phyloP scores from a whole-genome alignment of 2,888 invertebrate species.

The Chrysodeixis includens region DNA sequence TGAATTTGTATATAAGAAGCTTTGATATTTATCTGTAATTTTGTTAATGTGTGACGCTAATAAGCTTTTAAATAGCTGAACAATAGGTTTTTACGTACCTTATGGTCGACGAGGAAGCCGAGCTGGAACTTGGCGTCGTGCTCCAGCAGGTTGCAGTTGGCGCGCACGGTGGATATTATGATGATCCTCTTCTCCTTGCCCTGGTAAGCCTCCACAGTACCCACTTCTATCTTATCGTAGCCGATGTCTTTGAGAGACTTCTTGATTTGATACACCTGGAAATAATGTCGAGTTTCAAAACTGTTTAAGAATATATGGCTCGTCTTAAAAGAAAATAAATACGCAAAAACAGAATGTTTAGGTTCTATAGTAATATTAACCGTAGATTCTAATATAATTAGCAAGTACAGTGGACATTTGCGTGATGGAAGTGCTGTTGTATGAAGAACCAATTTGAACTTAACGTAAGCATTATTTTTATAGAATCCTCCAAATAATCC shows the following conservation, averaged over 20 bases:
- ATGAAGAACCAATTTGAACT: too few species aligned
- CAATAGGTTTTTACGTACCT: conserved; percentile 61
- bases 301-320: too few species aligned
- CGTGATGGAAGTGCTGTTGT: too few species aligned
- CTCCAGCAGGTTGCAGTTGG: conserved; percentile 87
- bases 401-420: too few species aligned
- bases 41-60: too few species aligned
- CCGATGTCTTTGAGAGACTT: conserved; percentile 70
- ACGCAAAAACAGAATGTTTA: too few species aligned
- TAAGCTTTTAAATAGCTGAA: neutral
- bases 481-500: too few species aligned
- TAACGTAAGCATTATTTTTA: too few species aligned
- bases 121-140: conserved; percentile 88
- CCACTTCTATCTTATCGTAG: conserved; percentile 90
- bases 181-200: conserved; percentile 95
- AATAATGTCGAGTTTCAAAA: neutral
- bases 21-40: too few species aligned
- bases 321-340: too few species aligned
- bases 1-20: neutral
- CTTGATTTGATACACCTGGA: conserved; percentile 85
- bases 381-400: too few species aligned
- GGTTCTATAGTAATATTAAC: too few species aligned
- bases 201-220: conserved; percentile 96
- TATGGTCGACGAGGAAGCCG: conserved; percentile 88
- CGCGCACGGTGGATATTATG: conserved; percentile 94